Percentiles rank a stretch among this genome's conserved stretches.
These are phyloP conservation scores for Stichopus horrens DNA, from an alignment of 53 echinoderm and acorn worm genomes.

Conservation along the genomic window DNA sequence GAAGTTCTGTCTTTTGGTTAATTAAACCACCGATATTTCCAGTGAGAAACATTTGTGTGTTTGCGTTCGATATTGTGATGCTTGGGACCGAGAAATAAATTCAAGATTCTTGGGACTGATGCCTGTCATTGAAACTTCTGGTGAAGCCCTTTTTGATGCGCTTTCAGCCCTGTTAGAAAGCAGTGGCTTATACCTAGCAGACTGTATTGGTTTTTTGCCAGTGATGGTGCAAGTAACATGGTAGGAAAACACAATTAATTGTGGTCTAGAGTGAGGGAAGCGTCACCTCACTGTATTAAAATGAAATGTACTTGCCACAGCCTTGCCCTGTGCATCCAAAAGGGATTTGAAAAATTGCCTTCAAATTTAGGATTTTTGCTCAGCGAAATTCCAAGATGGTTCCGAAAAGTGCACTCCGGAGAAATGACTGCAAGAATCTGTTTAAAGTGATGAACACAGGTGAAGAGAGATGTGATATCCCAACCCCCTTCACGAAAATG, in stretches of 20 bases:
- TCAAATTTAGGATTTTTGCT: slow-evolving; percentile 26
- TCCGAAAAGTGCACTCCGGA: slow-evolving; percentile 13
- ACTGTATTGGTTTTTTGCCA: slow-evolving; percentile 15
- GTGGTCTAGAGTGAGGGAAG: slow-evolving; percentile 11
- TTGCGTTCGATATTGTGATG: slow-evolving; percentile 4
- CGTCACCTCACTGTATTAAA: slow-evolving; percentile 15
- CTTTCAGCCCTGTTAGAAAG: not conserved
- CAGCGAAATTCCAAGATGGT: slow-evolving; percentile 18
- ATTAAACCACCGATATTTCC: not conserved
- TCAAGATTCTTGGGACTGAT: not conserved
- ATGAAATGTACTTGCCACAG: slow-evolving; percentile 27
- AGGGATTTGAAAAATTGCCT: slow-evolving; percentile 19
- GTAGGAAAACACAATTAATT: slow-evolving; percentile 5
- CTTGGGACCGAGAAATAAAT: not conserved
- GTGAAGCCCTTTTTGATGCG: not conserved
- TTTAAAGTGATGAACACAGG: not conserved
- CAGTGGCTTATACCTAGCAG: not conserved
- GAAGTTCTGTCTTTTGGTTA: not conserved
- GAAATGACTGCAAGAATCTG: not conserved
- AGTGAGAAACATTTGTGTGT: slow-evolving; percentile 20
- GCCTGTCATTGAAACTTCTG: not conserved
- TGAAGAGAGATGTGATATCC: not conserved
- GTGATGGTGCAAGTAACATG: slow-evolving; percentile 17
- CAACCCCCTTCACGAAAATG: not conserved
- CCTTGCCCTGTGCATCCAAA: slow-evolving; percentile 23